phyloP scores from a whole-genome alignment of 2,888 invertebrate species.

The Stramonita haemastoma region DNA sequence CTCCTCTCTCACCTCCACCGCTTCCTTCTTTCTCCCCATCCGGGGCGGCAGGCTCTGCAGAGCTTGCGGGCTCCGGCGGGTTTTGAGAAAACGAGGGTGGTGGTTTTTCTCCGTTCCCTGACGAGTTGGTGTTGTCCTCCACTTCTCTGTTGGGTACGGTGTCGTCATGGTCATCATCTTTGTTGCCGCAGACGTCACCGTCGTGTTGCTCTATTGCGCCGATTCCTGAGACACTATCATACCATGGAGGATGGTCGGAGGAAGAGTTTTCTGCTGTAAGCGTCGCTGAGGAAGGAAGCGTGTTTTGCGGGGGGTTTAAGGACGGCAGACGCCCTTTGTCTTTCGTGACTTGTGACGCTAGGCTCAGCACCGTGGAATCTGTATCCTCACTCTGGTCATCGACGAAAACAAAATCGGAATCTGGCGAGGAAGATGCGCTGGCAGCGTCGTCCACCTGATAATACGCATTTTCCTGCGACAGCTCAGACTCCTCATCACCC shows the following conservation, averaged over 20 bases:
- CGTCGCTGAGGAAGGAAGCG: not conserved
- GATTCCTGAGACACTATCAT: no score
- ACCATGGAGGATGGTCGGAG: not conserved
- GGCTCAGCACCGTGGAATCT: not conserved
- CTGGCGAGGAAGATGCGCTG: not conserved
- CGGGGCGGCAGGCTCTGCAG: not conserved
- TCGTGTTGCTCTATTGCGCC: not conserved
- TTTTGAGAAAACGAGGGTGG: not conserved
- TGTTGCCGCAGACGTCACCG: not conserved
- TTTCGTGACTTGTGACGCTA: not conserved
- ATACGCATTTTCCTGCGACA: not conserved
- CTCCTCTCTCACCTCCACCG: not conserved
- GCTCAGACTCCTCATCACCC: not conserved
- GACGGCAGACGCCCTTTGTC: not conserved
- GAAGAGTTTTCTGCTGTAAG: not conserved
- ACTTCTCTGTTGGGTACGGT: not conserved
- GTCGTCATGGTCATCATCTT: not conserved
- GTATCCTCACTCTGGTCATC: not conserved
- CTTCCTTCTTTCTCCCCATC: not conserved
- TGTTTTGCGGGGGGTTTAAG: not conserved
- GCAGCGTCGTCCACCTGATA: not conserved
- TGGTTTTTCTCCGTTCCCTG: not conserved
- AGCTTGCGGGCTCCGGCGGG: not conserved
- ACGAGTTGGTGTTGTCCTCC: not conserved
- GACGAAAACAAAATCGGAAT: not conserved